Conservation (phyloP, 1,140 invertebrate genomes). For the Drosophila lacteicornis region DNA sequence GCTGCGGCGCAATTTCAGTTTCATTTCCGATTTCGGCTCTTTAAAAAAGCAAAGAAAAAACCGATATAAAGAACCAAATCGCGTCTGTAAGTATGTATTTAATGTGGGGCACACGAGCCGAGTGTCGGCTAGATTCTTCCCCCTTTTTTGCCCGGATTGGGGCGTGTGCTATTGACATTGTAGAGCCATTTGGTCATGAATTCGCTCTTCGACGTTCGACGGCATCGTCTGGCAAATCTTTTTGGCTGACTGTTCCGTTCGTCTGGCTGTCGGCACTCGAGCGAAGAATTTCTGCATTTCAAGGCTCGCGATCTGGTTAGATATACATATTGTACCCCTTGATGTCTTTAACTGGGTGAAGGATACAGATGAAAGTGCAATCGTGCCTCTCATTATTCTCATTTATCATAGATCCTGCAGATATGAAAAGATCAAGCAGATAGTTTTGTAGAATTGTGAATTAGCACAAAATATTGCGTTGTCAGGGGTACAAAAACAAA, state of each 20-base stretch:
- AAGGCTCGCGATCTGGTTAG: constrained; percentile 25
- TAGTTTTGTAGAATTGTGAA: background rate
- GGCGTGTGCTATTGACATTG: constrained; percentile 73
- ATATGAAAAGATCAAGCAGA: background rate
- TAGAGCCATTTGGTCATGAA: constrained; percentile 57
- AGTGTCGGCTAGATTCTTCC: background rate
- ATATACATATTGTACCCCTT: constrained; percentile 21
- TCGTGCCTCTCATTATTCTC: constrained; percentile 8
- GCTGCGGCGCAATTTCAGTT: constrained; percentile 62
- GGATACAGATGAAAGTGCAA: constrained; percentile 27
- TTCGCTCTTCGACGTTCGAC: constrained; percentile 10
- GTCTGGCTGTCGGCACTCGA: constrained; percentile 26
- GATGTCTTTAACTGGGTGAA: constrained; percentile 35
- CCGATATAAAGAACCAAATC: constrained; percentile 22
- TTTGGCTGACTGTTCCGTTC: constrained; percentile 23
- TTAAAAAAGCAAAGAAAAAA: constrained; percentile 37
- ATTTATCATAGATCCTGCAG: background rate
- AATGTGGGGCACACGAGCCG: constrained; percentile 54
- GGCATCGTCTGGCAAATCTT: constrained; percentile 22
- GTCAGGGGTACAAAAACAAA: background rate
- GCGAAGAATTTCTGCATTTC: constrained; percentile 27
- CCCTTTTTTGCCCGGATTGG: constrained; percentile 18
- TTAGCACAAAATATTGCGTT: background rate
- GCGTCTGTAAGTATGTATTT: constrained; percentile 20
- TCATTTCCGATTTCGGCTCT: constrained; percentile 64